These are phyloP conservation scores for Pandemis corylana DNA, from an alignment of 2,888 invertebrate genomes.

Conservation along the genomic window DNA sequence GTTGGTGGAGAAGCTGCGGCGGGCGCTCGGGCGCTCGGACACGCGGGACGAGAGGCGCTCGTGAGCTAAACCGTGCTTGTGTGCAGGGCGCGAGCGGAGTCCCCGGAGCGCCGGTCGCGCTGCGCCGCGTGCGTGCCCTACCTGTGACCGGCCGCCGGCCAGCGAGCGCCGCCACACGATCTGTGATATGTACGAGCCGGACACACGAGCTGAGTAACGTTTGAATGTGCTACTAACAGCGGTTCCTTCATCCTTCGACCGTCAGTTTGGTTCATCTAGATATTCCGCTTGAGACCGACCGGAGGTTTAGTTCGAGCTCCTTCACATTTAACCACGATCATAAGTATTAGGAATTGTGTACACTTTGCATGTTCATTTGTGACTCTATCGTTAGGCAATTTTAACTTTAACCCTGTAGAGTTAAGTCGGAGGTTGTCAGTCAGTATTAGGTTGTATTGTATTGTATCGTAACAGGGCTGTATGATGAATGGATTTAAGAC, in stretches of 20 bases:
- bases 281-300: constrained; percentile 6
- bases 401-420: constrained; percentile 14
- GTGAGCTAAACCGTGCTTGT: constrained; percentile 83
- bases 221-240: constrained; percentile 70
- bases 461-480: constrained; percentile 56
- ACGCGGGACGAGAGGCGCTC: constrained; percentile 80
- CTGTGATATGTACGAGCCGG: constrained; percentile 76
- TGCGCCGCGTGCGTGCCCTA: constrained; percentile 80
- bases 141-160: constrained; percentile 65
- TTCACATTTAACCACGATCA: constrained; percentile 1
- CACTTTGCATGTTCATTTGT: constrained; percentile 38
- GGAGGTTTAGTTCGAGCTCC: neutral
- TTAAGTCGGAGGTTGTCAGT: constrained; percentile 42
- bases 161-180: constrained; percentile 61
- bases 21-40: constrained; percentile 87
- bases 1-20: constrained; percentile 91
- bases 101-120: constrained; percentile 75
- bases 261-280: neutral
- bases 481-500: constrained; percentile 75
- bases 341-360: constrained; percentile 9
- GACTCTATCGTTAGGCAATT: constrained; percentile 21
- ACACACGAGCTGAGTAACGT: constrained; percentile 70
- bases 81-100: constrained; percentile 80
- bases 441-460: constrained; percentile 64
- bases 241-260: constrained; percentile 35